phyloP scores from a whole-genome alignment of 2,888 invertebrate species.

The Pachycephus smyrnensis region DNA sequence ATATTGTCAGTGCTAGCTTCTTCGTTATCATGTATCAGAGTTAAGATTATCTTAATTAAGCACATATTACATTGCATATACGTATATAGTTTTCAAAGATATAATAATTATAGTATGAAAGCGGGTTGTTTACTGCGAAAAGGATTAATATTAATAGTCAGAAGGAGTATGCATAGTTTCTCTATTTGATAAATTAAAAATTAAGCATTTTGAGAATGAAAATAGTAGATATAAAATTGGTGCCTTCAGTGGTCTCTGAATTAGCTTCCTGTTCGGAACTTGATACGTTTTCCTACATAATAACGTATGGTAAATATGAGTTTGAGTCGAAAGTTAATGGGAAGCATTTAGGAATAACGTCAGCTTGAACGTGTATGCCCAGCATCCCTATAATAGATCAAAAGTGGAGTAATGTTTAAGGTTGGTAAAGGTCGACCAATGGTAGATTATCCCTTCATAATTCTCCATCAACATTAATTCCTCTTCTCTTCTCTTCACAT shows the following conservation, averaged over 20 bases:
- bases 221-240: neutral
- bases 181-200: too few species aligned
- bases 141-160: neutral
- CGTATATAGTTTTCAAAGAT: neutral
- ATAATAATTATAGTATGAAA: neutral
- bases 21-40: neutral
- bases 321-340: neutral
- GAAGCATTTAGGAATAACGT: neutral
- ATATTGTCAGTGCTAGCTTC: neutral
- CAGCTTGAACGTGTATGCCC: neutral
- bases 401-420: neutral
- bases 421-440: neutral
- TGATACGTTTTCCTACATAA: neutral
- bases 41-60: neutral
- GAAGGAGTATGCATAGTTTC: neutral
- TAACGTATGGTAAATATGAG: neutral
- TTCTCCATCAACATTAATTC: conserved; percentile 2
- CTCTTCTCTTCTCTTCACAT: neutral
- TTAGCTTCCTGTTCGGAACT: neutral
- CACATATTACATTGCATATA: neutral
- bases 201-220: neutral
- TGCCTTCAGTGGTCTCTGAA: neutral
- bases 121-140: neutral
- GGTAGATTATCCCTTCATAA: neutral
- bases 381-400: neutral